Conservation (phyloP, 2,888 invertebrate genomes). For the Periphyllus acericola region DNA sequence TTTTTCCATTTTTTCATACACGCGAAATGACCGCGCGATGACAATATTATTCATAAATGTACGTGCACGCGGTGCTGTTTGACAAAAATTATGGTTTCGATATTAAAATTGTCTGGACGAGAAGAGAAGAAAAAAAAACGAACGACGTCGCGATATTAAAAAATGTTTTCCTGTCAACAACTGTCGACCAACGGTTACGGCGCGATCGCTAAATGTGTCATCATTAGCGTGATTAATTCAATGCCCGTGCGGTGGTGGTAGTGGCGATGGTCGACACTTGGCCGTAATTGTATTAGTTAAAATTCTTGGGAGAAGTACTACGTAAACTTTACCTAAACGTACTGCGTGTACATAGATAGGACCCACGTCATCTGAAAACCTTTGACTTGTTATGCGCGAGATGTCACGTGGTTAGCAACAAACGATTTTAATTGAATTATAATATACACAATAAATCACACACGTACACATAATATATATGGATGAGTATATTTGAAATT, state of each 20-base stretch:
- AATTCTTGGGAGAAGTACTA: constrained; percentile 8
- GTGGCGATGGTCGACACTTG: constrained; percentile 5
- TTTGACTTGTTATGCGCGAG: background rate
- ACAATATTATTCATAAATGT: background rate
- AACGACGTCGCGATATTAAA: constrained; percentile 19
- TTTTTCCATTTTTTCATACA: background rate
- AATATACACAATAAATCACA: too few relatives aligned
- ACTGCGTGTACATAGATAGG: too few relatives aligned
- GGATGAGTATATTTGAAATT: too few relatives aligned
- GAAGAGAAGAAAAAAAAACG: background rate
- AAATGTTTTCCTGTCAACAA: constrained; percentile 51
- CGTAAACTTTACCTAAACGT: too few relatives aligned
- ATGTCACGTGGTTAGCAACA: background rate
- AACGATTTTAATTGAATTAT: too few relatives aligned
- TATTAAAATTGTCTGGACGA: constrained; percentile 22
- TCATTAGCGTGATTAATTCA: constrained; percentile 56
- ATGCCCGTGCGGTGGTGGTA: background rate
- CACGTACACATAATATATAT: too few relatives aligned
- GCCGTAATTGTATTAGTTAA: constrained; percentile 29
- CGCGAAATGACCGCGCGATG: constrained; percentile 9
- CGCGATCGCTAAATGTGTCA: constrained; percentile 55
- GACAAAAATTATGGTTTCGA: constrained; percentile 31
- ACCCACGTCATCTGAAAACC: too few relatives aligned
- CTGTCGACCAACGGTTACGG: constrained; percentile 36
- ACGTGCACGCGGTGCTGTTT: background rate